phyloP scores from a whole-genome alignment of 2,113 vertebrate genomes.

The Podilymbus podiceps region DNA sequence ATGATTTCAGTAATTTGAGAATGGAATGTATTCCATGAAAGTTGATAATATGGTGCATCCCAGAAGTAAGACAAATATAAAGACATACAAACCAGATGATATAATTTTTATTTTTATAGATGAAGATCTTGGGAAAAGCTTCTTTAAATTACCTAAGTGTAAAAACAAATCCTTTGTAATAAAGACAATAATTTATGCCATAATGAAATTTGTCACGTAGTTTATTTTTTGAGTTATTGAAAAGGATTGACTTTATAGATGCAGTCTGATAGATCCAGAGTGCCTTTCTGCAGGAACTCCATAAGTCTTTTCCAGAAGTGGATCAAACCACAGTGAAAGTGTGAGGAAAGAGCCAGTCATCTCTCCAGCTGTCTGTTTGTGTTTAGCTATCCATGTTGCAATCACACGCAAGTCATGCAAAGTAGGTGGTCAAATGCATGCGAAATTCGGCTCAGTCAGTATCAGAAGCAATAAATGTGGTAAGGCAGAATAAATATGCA shows the following conservation, averaged over 20 bases:
- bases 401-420: background rate
- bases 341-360: background rate
- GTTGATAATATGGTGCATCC: slow-evolving; percentile 52
- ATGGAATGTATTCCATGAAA: background rate
- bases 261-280: background rate
- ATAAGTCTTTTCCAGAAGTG: background rate
- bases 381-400: background rate
- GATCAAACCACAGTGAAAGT: background rate
- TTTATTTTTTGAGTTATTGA: slow-evolving; percentile 40
- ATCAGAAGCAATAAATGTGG: slow-evolving; percentile 63
- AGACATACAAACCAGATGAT: background rate
- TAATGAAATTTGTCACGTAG: slow-evolving; percentile 8
- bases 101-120: slow-evolving; percentile 27
- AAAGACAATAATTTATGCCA: slow-evolving; percentile 17
- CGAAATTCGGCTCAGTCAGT: background rate
- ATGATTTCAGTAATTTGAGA: slow-evolving; percentile 44
- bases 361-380: background rate
- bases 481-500: slow-evolving; percentile 69
- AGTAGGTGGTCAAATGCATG: slow-evolving; percentile 30
- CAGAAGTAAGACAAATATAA: slow-evolving; percentile 55
- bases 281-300: background rate
- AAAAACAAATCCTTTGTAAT: slow-evolving; percentile 12
- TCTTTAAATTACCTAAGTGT: slow-evolving; percentile 22
- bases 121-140: slow-evolving; percentile 9
- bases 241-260: background rate